Evolutionary conservation across 2,888 invertebrate genomes (phyloP).

Genomic region (Malthinus seriepunctatus): DNA sequence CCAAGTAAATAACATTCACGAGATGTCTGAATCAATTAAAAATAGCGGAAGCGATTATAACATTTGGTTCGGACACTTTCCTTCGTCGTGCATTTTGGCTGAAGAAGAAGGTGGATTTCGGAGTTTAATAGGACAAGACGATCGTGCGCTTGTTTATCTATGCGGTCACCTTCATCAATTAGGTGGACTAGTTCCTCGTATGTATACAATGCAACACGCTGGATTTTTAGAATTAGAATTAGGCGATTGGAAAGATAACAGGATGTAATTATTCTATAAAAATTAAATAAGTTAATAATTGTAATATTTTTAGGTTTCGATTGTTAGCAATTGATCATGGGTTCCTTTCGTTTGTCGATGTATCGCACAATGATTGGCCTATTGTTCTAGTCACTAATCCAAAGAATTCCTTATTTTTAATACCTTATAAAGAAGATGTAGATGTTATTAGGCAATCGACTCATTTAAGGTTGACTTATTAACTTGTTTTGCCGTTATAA

Average conservation of each 20-base stretch:
- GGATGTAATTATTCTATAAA: slow-evolving; percentile 63
- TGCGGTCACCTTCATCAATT: slow-evolving; percentile 91
- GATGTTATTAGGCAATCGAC: slow-evolving; percentile 69
- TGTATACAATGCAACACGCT: slow-evolving; percentile 84
- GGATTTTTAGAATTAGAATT: slow-evolving; percentile 87
- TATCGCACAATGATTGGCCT: slow-evolving; percentile 78
- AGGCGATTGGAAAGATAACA: slow-evolving; percentile 90
- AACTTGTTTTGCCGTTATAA: too few species aligned
- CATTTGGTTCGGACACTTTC: slow-evolving; percentile 89
- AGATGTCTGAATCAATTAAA: slow-evolving; percentile 61
- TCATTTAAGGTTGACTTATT: slow-evolving; percentile 68
- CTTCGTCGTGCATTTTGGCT: slow-evolving; percentile 82
- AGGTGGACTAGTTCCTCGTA: slow-evolving; percentile 75
- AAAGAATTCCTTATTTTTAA: slow-evolving; percentile 76
- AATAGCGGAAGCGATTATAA: slow-evolving; percentile 61
- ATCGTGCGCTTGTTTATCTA: slow-evolving; percentile 73
- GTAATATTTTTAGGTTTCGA: slow-evolving; percentile 63
- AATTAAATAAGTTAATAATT: neutral
- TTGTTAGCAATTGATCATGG: slow-evolving; percentile 88
- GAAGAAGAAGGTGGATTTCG: slow-evolving; percentile 59
- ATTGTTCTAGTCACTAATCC: slow-evolving; percentile 86
- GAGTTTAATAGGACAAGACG: slow-evolving; percentile 62
- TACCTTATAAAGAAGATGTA: slow-evolving; percentile 75
- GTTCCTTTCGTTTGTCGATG: slow-evolving; percentile 82
- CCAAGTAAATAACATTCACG: slow-evolving; percentile 62